Conservation (phyloP, 2,888 invertebrate species). For the Synergus laeviventris region DNA sequence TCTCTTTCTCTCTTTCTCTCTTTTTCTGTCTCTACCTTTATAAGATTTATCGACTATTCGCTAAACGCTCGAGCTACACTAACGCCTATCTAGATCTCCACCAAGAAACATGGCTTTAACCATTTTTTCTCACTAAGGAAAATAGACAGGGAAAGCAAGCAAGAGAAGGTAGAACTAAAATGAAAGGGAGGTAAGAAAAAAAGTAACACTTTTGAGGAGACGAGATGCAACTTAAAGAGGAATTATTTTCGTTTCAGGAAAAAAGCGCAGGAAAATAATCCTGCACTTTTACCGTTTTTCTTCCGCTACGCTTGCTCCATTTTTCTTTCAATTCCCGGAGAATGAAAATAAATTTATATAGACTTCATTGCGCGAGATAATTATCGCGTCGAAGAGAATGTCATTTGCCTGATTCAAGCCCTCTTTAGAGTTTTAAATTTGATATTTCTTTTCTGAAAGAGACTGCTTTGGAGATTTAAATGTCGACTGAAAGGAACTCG, state of each 20-base stretch:
- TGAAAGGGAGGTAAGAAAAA: slow-evolving; percentile 18
- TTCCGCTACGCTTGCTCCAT: slow-evolving; percentile 43
- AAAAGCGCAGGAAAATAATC: slow-evolving; percentile 26
- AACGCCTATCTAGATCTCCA: slow-evolving; percentile 29
- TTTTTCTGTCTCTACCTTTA: slow-evolving; percentile 39
- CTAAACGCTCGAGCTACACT: slow-evolving; percentile 33
- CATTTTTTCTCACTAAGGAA: slow-evolving; percentile 27
- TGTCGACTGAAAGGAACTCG: background rate
- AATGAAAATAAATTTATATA: slow-evolving; percentile 32
- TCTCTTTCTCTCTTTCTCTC: background rate
- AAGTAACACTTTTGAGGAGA: slow-evolving; percentile 41
- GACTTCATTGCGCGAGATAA: slow-evolving; percentile 32
- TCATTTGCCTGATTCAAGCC: slow-evolving; percentile 12
- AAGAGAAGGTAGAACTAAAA: slow-evolving; percentile 38
- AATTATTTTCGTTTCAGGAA: slow-evolving; percentile 30
- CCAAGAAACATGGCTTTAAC: slow-evolving; percentile 38
- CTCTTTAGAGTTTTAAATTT: slow-evolving; percentile 5
- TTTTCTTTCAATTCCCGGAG: slow-evolving; percentile 39
- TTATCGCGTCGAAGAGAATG: slow-evolving; percentile 24
- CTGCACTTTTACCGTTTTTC: slow-evolving; percentile 18
- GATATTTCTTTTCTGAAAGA: slow-evolving; percentile 18
- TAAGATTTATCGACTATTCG: slow-evolving; percentile 36
- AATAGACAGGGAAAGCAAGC: slow-evolving; percentile 28
- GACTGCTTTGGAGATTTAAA: background rate
- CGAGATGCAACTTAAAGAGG: slow-evolving; percentile 44